Percentiles rank a stretch among this genome's conserved stretches.
These are phyloP conservation scores for Crotalus viridis DNA, from an alignment of 2,113 vertebrate genomes.

Conservation along the genomic window DNA sequence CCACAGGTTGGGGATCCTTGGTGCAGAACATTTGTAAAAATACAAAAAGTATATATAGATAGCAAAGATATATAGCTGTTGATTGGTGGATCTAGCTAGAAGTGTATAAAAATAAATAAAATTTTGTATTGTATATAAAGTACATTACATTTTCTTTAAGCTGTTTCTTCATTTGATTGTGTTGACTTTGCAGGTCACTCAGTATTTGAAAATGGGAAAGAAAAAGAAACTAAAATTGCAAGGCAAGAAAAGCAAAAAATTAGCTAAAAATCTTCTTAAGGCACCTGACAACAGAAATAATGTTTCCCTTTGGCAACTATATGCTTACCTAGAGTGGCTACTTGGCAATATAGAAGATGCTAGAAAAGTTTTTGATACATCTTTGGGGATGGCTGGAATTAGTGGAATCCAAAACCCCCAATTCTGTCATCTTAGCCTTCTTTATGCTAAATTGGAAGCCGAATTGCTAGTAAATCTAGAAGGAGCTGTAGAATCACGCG, in stretches of 20 bases:
- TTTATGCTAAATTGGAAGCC: constrained; percentile 87
- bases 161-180: constrained; percentile 16
- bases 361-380: constrained; percentile 87
- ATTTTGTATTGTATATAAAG: background rate
- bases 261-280: constrained; percentile 89
- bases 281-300: constrained; percentile 84
- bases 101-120: background rate
- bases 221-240: constrained; percentile 85
- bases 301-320: constrained; percentile 86
- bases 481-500: constrained; percentile 63
- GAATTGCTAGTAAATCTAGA: constrained; percentile 54
- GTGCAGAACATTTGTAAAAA: background rate
- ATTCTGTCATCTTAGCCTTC: constrained; percentile 82
- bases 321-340: constrained; percentile 92
- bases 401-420: constrained; percentile 67
- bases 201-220: constrained; percentile 74
- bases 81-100: background rate
- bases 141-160: background rate
- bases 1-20: background rate
- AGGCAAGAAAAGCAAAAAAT: constrained; percentile 86
- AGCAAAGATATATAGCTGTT: background rate
- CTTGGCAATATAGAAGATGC: constrained; percentile 87
- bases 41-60: background rate
- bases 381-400: constrained; percentile 68
- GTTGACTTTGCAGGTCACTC: constrained; percentile 73